phyloP scores from a whole-genome alignment of 2,888 invertebrate genomes.

The Tubiluchus corallicola region DNA sequence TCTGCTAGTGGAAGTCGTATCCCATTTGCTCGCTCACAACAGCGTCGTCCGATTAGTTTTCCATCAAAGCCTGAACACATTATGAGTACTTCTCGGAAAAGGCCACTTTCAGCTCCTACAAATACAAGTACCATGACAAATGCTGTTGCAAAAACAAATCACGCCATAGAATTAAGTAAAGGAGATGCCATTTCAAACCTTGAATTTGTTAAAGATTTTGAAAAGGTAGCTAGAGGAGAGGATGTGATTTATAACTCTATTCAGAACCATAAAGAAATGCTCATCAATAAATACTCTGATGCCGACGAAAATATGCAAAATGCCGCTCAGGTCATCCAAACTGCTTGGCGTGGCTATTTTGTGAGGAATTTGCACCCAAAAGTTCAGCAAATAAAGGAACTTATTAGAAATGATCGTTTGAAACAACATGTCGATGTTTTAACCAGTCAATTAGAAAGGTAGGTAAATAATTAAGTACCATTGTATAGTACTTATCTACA shows the following conservation, averaged over 20 bases:
- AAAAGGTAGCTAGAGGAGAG: too few relatives aligned
- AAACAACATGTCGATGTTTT: conserved; percentile 47
- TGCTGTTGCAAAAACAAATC: too few relatives aligned
- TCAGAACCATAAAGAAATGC: neutral
- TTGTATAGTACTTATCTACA: too few relatives aligned
- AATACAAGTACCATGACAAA: neutral
- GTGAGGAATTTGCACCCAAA: conserved; percentile 51
- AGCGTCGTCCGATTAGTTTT: too few relatives aligned
- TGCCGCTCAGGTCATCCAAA: conserved; percentile 61
- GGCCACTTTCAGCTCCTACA: neutral
- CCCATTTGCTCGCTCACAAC: neutral
- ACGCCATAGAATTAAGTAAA: neutral
- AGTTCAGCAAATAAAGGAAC: conserved; percentile 41
- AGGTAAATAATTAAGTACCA: too few relatives aligned
- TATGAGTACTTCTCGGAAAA: too few relatives aligned
- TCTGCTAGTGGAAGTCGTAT: neutral
- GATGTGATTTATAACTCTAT: too few relatives aligned
- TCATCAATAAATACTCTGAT: too few relatives aligned
- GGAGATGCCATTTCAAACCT: neutral
- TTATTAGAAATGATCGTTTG: conserved; percentile 53
- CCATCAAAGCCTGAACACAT: too few relatives aligned
- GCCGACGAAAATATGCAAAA: neutral
- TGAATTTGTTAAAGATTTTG: too few relatives aligned
- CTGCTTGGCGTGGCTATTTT: conserved; percentile 65
- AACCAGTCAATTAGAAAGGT: neutral